phyloP scores from a whole-genome alignment of 2,888 invertebrate genomes.

The Stratiomys singularior region DNA sequence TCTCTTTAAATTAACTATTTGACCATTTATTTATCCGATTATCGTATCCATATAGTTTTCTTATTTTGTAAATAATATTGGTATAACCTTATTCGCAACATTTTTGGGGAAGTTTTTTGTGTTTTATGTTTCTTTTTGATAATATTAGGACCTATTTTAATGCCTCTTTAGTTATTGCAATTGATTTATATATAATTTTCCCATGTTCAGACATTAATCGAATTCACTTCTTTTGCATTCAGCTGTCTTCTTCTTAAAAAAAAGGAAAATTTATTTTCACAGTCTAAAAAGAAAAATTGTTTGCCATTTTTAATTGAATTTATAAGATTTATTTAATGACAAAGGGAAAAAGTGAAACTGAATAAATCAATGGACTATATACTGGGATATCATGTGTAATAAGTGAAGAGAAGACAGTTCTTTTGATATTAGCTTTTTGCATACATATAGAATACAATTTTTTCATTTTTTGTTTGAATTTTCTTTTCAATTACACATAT shows the following conservation, averaged over 20 bases:
- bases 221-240: slow-evolving; percentile 12
- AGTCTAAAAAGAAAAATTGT: slow-evolving; percentile 10
- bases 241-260: slow-evolving; percentile 33
- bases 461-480: slow-evolving; percentile 26
- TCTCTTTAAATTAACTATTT: slow-evolving; percentile 3
- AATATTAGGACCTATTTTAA: not conserved
- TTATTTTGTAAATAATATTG: slow-evolving; percentile 39
- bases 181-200: not conserved
- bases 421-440: slow-evolving; percentile 10
- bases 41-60: slow-evolving; percentile 6
- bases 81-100: slow-evolving; percentile 15
- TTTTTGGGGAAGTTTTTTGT: slow-evolving; percentile 26
- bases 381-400: slow-evolving; percentile 38
- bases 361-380: slow-evolving; percentile 6
- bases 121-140: not conserved
- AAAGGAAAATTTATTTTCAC: slow-evolving; percentile 1
- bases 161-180: not conserved
- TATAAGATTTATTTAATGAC: slow-evolving; percentile 31
- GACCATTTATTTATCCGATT: slow-evolving; percentile 17
- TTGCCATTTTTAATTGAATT: slow-evolving; percentile 43
- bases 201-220: not conserved
- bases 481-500: not conserved
- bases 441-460: not conserved
- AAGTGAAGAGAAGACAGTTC: not conserved
- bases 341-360: not conserved